These are phyloP conservation scores for Raja brachyura DNA, from an alignment of 2,113 vertebrate genomes.

Conservation along the genomic window DNA sequence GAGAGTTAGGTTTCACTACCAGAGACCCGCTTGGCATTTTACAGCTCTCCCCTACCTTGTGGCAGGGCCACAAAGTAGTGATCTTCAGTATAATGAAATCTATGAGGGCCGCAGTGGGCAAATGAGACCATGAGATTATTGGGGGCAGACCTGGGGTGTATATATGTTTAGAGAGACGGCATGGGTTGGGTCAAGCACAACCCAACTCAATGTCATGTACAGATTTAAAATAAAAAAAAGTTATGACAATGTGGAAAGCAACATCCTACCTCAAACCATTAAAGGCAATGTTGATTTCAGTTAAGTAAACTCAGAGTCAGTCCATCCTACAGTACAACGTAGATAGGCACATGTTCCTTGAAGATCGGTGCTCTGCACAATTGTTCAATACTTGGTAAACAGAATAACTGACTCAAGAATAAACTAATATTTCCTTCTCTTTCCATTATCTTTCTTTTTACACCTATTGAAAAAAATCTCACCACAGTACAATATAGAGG, in stretches of 20 bases:
- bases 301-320: background rate
- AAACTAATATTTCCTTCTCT: background rate
- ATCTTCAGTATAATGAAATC: too few relatives aligned
- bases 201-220: background rate
- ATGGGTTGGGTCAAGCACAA: too few relatives aligned
- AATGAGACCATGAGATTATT: too few relatives aligned
- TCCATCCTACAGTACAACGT: background rate
- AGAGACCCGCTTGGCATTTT: too few relatives aligned
- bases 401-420: background rate
- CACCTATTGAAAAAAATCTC: background rate
- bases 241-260: background rate
- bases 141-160: too few relatives aligned
- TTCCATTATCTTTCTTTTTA: too few relatives aligned
- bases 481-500: background rate
- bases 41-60: too few relatives aligned
- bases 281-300: background rate
- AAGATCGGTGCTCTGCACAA: background rate
- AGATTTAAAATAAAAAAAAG: background rate
- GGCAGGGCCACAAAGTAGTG: too few relatives aligned
- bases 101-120: too few relatives aligned
- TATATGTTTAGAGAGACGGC: too few relatives aligned
- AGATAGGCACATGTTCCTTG: too few relatives aligned
- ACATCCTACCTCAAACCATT: background rate
- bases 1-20: too few relatives aligned
- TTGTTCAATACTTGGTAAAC: background rate